Evolutionary conservation across 2,888 invertebrate genomes (phyloP).

Genomic region (Deroplatys truncata): DNA sequence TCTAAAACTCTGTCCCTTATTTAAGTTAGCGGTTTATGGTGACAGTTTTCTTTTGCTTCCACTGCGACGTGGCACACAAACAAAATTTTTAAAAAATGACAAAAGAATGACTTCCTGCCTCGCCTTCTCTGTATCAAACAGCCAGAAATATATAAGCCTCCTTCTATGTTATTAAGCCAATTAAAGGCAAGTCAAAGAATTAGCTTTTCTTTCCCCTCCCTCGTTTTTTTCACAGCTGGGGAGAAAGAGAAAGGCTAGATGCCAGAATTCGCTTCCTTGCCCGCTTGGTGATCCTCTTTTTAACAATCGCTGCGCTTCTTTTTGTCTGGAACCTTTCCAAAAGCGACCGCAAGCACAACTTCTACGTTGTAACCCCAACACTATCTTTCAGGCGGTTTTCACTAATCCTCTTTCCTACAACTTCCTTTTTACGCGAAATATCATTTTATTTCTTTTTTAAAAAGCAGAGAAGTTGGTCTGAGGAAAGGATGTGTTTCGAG

Average conservation of each 20-base stretch:
- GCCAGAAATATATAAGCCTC: neutral
- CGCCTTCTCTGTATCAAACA: neutral
- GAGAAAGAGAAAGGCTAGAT: neutral
- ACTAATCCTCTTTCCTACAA: neutral
- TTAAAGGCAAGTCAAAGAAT: constrained; percentile 20
- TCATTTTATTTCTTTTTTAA: neutral
- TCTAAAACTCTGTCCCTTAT: neutral
- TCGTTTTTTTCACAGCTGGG: neutral
- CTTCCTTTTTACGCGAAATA: neutral
- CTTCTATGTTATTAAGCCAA: constrained; percentile 18
- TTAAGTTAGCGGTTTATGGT: neutral
- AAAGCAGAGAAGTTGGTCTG: neutral
- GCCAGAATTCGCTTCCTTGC: neutral
- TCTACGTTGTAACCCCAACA: neutral
- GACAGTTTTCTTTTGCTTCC: neutral
- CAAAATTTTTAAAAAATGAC: neutral
- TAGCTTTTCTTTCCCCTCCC: neutral
- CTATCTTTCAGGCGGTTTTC: neutral
- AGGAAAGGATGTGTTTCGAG: neutral
- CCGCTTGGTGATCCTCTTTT: neutral
- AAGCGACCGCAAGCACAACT: neutral
- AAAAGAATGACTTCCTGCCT: neutral
- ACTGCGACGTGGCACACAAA: neutral
- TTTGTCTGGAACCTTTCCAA: neutral
- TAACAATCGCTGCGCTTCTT: neutral